Evolutionary conservation across 2,888 invertebrate species (phyloP).

Genomic region (Myopa testacea): DNA sequence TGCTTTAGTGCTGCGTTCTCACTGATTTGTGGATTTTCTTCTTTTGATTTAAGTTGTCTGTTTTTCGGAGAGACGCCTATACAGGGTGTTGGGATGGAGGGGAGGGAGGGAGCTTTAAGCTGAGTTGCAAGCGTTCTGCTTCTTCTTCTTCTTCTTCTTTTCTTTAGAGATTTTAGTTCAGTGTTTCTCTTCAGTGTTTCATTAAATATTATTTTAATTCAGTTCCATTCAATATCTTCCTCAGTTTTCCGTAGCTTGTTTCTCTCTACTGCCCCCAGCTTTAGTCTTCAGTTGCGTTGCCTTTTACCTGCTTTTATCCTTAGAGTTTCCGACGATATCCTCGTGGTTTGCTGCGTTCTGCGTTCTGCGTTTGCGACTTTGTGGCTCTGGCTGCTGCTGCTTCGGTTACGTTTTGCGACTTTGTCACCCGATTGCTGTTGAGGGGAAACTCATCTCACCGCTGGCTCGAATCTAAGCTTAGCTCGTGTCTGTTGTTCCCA

Average conservation of each 20-base stretch:
- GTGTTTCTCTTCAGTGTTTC: neutral
- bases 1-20: neutral
- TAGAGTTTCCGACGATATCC: conserved; percentile 28
- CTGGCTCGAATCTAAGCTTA: conserved; percentile 49
- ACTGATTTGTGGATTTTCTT: neutral
- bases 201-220: conserved; percentile 19
- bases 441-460: conserved; percentile 57
- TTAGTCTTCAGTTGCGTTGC: conserved; percentile 4
- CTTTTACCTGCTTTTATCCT: conserved; percentile 22
- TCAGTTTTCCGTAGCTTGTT: conserved; percentile 26
- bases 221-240: neutral
- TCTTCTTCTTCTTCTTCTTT: neutral
- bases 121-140: too few relatives aligned
- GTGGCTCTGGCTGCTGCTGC: conserved; percentile 44
- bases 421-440: conserved; percentile 54
- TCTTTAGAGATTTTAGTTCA: neutral
- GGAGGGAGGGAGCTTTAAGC: too few relatives aligned
- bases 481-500: conserved; percentile 24
- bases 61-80: conserved; percentile 37
- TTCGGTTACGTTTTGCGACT: conserved; percentile 46
- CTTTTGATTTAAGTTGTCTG: neutral
- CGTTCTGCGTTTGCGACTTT: conserved; percentile 46
- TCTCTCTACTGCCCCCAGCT: neutral
- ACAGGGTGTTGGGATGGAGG: neutral
- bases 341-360: conserved; percentile 42